A percentile compares a stretch with the other conserved stretches of the same genome.
phyloP scores from a whole-genome alignment of 2,113 vertebrate species.

The Thunnus thynnus region DNA sequence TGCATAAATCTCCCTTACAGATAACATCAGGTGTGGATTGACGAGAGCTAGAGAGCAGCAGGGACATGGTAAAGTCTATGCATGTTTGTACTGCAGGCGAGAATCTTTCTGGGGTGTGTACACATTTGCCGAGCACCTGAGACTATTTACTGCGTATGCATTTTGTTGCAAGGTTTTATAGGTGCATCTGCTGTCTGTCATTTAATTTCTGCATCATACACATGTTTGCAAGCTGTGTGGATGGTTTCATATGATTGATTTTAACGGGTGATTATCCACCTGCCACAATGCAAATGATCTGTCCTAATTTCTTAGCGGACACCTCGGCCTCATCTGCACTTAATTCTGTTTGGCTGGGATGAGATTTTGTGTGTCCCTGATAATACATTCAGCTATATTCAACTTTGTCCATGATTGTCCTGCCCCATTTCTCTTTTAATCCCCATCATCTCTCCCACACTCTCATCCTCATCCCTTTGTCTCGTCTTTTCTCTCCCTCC shows the following conservation, averaged over 20 bases:
- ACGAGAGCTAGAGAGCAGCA: slow-evolving; percentile 57
- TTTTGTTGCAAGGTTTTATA: slow-evolving; percentile 64
- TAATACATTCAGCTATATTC: slow-evolving; percentile 46
- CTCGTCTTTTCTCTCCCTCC: slow-evolving; percentile 49
- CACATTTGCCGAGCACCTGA: slow-evolving; percentile 58
- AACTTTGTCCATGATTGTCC: slow-evolving; percentile 55
- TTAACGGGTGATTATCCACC: slow-evolving; percentile 71
- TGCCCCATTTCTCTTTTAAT: slow-evolving; percentile 63
- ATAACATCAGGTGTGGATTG: slow-evolving; percentile 84
- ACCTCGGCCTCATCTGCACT: slow-evolving; percentile 34
- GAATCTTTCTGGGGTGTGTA: slow-evolving; percentile 47
- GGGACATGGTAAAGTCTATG: slow-evolving; percentile 57
- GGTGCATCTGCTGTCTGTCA: slow-evolving; percentile 64
- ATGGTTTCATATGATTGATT: slow-evolving; percentile 60
- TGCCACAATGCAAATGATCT: slow-evolving; percentile 66
- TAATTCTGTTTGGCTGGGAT: slow-evolving; percentile 6
- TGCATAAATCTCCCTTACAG: slow-evolving; percentile 85
- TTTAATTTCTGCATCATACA: slow-evolving; percentile 55
- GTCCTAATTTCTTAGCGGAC: slow-evolving; percentile 60
- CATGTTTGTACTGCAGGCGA: slow-evolving; percentile 58
- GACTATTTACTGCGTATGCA: slow-evolving; percentile 52
- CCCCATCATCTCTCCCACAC: slow-evolving; percentile 70
- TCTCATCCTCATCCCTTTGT: slow-evolving; percentile 60
- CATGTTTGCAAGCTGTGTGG: slow-evolving; percentile 48
- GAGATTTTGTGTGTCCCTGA: slow-evolving; percentile 37